Conservation (phyloP, 2,113 vertebrate species). For the Myiozetetes cayanensis region DNA sequence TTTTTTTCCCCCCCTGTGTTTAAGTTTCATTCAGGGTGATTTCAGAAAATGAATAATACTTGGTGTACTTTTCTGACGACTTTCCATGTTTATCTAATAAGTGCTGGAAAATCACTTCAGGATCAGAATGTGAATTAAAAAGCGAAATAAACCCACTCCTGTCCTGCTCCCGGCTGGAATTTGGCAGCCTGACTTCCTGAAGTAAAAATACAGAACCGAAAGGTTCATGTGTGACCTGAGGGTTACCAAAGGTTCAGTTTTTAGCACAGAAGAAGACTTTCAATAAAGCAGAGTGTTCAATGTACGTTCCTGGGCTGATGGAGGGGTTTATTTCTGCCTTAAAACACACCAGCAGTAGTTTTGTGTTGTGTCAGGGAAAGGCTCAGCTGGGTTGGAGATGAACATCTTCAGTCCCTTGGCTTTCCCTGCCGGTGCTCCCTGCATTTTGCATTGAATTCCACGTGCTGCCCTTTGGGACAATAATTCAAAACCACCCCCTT, state of each 20-base stretch:
- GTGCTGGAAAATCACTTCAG: background rate
- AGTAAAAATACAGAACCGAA: background rate
- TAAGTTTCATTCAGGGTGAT: background rate
- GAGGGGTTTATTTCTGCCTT: background rate
- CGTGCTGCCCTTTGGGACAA: background rate
- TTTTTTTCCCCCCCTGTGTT: background rate
- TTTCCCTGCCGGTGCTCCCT: background rate
- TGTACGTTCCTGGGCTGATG: fast-evolving
- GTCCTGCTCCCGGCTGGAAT: background rate
- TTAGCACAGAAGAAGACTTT: background rate
- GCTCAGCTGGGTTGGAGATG: background rate
- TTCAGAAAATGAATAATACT: background rate
- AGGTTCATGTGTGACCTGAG: background rate
- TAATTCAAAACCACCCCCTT: background rate
- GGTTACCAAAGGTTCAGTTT: background rate
- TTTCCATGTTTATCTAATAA: background rate
- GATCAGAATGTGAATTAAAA: background rate
- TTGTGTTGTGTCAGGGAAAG: background rate
- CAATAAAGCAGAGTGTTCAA: background rate
- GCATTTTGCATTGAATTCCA: background rate
- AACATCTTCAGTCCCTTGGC: background rate
- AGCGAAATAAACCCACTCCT: background rate
- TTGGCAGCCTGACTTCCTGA: background rate
- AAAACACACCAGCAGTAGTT: background rate
- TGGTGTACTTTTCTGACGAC: background rate